These are phyloP conservation scores for Meiosimyza platycephala DNA, from an alignment of 2,888 invertebrate genomes.

Conservation along the genomic window DNA sequence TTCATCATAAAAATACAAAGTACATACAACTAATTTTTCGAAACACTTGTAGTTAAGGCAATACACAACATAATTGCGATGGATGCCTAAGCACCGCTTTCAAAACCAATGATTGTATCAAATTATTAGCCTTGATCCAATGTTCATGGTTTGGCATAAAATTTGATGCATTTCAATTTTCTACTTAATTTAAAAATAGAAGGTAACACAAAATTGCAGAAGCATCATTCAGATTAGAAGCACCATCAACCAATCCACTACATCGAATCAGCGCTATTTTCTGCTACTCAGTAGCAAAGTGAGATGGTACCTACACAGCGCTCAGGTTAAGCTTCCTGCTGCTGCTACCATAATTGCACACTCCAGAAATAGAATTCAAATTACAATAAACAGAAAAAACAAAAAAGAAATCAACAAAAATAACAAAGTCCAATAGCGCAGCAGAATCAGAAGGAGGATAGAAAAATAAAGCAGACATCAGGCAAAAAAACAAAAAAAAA, in stretches of 20 bases:
- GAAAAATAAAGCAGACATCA: background rate
- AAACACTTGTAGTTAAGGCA: too few species aligned
- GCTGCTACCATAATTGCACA: slow-evolving; percentile 19
- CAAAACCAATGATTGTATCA: too few species aligned
- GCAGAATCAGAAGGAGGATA: background rate
- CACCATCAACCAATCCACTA: background rate
- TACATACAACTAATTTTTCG: too few species aligned
- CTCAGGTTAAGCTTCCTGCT: background rate
- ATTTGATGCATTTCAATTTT: too few species aligned
- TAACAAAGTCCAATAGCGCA: slow-evolving; percentile 3
- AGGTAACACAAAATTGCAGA: too few species aligned
- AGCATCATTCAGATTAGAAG: background rate
- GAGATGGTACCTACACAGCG: too few species aligned
- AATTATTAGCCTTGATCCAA: too few species aligned
- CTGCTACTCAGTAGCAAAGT: slow-evolving; percentile 2
- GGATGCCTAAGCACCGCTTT: too few species aligned
- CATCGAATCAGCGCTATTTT: background rate
- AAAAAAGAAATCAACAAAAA: slow-evolving; percentile 2
- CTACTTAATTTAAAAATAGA: too few species aligned
- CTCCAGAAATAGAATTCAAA: slow-evolving; percentile 23
- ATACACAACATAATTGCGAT: too few species aligned
- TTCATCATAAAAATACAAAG: too few species aligned
- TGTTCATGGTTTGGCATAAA: too few species aligned
- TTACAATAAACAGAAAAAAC: background rate
- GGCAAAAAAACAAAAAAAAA: background rate